Conservation (phyloP, 2,888 invertebrate genomes). For the Strigamia crassipes region DNA sequence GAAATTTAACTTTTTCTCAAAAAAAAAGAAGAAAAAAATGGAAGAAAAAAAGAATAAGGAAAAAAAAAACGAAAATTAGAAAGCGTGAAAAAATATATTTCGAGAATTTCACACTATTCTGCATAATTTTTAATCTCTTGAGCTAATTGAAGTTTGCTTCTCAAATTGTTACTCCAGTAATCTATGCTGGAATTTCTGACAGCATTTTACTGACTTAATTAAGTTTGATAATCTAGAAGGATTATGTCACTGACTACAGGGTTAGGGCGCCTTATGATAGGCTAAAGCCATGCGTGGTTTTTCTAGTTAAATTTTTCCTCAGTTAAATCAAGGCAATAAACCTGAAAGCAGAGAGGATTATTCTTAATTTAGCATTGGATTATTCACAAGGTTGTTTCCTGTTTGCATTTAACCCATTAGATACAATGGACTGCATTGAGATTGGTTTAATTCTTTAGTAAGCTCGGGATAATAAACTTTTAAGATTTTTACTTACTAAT, state of each 20-base stretch:
- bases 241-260: background rate
- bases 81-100: background rate
- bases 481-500: too few species aligned
- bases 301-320: constrained; percentile 2
- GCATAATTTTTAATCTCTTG: constrained; percentile 7
- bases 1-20: too few species aligned
- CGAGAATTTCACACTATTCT: background rate
- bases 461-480: background rate
- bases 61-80: background rate
- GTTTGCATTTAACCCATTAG: background rate
- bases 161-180: constrained; percentile 4
- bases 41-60: background rate
- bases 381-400: constrained; percentile 16
- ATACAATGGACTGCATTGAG: background rate
- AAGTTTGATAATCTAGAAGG: constrained; percentile 3
- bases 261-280: background rate
- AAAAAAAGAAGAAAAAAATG: too few species aligned
- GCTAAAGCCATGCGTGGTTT: background rate
- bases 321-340: background rate
- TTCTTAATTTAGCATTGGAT: constrained; percentile 11
- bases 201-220: constrained; percentile 19
- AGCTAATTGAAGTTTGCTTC: constrained; percentile 7
- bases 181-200: background rate
- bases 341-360: background rate
- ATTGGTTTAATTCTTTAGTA: background rate